These are phyloP conservation scores for Heterotilapia buettikoferi DNA, from an alignment of 2,113 vertebrate species.

Conservation along the genomic window DNA sequence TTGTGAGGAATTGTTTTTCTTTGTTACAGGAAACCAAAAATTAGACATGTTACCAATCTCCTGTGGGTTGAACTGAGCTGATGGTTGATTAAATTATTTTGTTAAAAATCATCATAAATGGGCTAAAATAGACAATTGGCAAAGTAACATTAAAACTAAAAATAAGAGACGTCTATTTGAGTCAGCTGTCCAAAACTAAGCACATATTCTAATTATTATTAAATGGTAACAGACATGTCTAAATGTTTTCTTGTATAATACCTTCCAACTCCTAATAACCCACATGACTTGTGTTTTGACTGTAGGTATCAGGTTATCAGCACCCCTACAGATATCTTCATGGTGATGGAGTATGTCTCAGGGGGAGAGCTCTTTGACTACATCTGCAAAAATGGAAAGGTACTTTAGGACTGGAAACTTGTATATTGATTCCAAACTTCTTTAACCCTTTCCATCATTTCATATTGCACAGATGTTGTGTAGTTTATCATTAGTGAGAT, in stretches of 20 bases:
- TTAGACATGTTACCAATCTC: not conserved
- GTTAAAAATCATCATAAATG: not conserved
- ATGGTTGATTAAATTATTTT: not conserved
- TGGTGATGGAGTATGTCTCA: conserved; percentile 99
- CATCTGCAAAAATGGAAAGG: conserved; percentile 99
- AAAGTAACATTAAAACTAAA: not conserved
- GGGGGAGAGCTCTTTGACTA: conserved; percentile 99
- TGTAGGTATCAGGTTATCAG: conserved; percentile 98
- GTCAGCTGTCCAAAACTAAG: not conserved
- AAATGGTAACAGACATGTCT: not conserved
- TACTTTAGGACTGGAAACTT: conserved; percentile 28
- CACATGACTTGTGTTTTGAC: conserved; percentile 9
- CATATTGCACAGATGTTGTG: not conserved
- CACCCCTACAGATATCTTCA: conserved; percentile 98
- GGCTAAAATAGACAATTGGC: not conserved
- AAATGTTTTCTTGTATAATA: not conserved
- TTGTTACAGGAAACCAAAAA: not conserved
- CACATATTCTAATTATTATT: not conserved
- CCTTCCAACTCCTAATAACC: not conserved
- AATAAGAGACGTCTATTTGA: not conserved
- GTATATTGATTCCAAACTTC: not conserved
- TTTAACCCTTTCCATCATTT: not conserved
- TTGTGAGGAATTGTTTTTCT: not conserved
- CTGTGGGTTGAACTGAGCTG: not conserved
- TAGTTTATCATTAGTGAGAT: not conserved